Percentiles rank a stretch among this genome's conserved stretches.
Conservation (phyloP, 2,113 vertebrate genomes). For the Oryzias woworae region DNA sequence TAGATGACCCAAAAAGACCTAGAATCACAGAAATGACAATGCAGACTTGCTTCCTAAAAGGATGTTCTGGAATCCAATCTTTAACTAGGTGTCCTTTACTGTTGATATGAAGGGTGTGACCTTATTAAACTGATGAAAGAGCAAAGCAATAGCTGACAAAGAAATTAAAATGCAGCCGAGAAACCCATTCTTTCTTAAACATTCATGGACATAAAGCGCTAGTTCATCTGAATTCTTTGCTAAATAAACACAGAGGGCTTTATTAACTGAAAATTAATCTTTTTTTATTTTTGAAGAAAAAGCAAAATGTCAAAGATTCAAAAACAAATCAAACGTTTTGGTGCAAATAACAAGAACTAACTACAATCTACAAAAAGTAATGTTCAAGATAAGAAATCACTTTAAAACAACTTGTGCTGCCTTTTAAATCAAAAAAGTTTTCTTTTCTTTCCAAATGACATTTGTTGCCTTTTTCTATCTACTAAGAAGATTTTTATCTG, state of each 20-base stretch:
- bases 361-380: conserved; percentile 1
- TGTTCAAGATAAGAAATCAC: conserved; percentile 6
- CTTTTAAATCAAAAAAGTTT: conserved; percentile 40
- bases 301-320: conserved; percentile 13
- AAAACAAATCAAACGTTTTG: conserved; percentile 1
- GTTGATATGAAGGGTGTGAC: conserved; percentile 73
- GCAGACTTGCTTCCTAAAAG: not conserved
- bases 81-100: conserved; percentile 74
- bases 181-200: conserved; percentile 28
- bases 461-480: conserved; percentile 62
- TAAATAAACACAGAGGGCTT: too few relatives aligned
- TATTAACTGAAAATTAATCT: not conserved
- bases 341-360: not conserved
- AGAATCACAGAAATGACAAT: too few relatives aligned
- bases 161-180: conserved; percentile 36
- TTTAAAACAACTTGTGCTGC: conserved; percentile 15
- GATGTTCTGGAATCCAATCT: conserved; percentile 36
- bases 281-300: conserved; percentile 35
- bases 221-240: not conserved
- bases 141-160: conserved; percentile 29
- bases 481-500: conserved; percentile 67
- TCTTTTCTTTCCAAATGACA: conserved; percentile 14
- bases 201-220: conserved; percentile 21
- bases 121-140: conserved; percentile 71
- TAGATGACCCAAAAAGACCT: too few relatives aligned